A percentile compares a stretch with the other conserved stretches of the same genome.
Conservation (phyloP, 2,888 invertebrate species). For the Caenorhabditis japonica region DNA sequence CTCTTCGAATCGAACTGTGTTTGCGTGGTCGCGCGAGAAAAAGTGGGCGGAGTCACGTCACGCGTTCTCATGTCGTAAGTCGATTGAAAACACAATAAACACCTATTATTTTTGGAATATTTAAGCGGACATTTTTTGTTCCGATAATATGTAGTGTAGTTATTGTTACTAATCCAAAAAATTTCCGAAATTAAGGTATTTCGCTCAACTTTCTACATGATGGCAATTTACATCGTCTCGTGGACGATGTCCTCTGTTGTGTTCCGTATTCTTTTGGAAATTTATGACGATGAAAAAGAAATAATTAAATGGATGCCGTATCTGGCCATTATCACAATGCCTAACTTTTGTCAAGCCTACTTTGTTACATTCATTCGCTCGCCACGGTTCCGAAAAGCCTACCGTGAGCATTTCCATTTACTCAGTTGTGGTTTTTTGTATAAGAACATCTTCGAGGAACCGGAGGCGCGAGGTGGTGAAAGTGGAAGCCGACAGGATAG, state of each 20-base stretch:
- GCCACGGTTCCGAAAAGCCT: constrained; percentile 38
- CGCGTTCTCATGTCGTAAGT: no score
- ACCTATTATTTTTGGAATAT: no score
- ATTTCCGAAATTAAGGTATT: constrained; percentile 15
- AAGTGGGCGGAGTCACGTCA: no score
- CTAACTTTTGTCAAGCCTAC: constrained; percentile 39
- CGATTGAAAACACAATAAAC: no score
- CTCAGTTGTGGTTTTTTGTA: constrained; percentile 27
- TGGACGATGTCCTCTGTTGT: constrained; percentile 34
- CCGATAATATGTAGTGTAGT: no score
- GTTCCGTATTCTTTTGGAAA: constrained; percentile 9
- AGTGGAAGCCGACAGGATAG: constrained; percentile 33
- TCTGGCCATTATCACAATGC: constrained; percentile 38
- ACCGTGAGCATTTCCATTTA: constrained; percentile 39
- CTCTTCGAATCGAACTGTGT: no score
- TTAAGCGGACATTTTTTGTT: no score
- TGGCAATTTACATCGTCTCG: constrained; percentile 37
- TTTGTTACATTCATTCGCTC: constrained; percentile 42
- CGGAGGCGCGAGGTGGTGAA: constrained; percentile 24
- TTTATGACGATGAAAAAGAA: constrained; percentile 26
- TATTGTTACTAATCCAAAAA: no score
- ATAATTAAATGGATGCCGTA: constrained; percentile 27
- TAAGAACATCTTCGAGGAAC: constrained; percentile 12
- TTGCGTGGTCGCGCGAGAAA: no score
- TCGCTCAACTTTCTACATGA: constrained; percentile 41